phyloP scores from a whole-genome alignment of 2,888 invertebrate genomes.

The Ceramica pisi region DNA sequence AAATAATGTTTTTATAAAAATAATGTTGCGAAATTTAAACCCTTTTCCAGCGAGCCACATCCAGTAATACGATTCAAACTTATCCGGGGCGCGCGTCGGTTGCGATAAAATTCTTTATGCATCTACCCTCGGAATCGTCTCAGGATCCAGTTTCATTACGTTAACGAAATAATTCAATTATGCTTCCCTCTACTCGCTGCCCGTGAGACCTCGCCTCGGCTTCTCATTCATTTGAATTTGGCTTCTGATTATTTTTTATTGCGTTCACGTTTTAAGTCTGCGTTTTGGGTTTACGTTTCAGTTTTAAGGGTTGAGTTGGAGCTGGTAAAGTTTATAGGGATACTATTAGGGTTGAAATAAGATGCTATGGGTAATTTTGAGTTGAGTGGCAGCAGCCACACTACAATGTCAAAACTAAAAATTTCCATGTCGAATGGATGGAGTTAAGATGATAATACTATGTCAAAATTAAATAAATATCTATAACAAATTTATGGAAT shows the following conservation, averaged over 20 bases:
- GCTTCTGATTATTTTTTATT: conserved; percentile 65
- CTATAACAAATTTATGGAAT: too few species aligned
- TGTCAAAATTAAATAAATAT: too few species aligned
- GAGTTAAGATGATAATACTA: too few species aligned
- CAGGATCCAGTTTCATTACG: conserved; percentile 87
- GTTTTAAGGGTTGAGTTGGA: conserved; percentile 36
- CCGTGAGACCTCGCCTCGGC: conserved; percentile 48
- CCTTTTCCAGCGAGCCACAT: conserved; percentile 46
- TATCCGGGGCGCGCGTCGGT: conserved; percentile 53
- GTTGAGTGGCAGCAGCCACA: too few species aligned
- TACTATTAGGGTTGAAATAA: background rate
- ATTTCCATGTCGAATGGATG: too few species aligned
- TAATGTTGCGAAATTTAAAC: background rate
- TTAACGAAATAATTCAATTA: conserved; percentile 89
- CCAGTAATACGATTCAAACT: conserved; percentile 51
- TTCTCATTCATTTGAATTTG: conserved; percentile 63
- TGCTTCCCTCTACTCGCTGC: conserved; percentile 63
- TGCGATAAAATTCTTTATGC: conserved; percentile 85
- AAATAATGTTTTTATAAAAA: too few species aligned
- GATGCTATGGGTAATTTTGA: background rate
- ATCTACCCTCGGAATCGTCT: conserved; percentile 81
- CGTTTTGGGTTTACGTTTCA: conserved; percentile 31
- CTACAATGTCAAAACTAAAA: too few species aligned
- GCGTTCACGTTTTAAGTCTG: conserved; percentile 49
- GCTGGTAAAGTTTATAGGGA: background rate